A percentile compares a stretch with the other conserved stretches of the same genome.
Conservation (phyloP, 2,797 vertebrate genomes). For the Saxicola maurus region DNA sequence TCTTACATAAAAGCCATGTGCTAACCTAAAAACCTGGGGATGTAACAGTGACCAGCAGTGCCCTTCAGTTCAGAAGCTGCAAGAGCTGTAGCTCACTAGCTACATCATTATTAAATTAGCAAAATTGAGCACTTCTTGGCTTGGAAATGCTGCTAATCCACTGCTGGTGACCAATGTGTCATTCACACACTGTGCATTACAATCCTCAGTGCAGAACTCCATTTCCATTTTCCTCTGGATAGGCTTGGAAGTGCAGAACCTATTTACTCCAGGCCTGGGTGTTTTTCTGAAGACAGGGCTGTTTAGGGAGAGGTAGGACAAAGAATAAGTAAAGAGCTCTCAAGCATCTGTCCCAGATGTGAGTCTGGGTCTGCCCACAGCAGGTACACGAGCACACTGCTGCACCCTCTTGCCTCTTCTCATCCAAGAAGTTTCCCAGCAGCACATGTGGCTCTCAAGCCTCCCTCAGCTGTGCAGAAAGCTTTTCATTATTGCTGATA, state of each 20-base stretch:
- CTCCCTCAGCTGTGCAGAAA: background rate
- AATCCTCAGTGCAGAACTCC: background rate
- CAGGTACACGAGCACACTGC: background rate
- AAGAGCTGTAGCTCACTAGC: background rate
- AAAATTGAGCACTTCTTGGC: background rate
- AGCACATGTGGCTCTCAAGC: accelerated
- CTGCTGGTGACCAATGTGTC: background rate
- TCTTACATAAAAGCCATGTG: background rate
- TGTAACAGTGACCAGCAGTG: background rate
- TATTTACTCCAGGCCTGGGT: background rate
- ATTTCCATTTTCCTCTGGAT: background rate
- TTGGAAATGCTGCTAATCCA: background rate
- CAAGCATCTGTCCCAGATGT: background rate
- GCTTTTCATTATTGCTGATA: background rate
- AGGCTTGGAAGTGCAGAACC: background rate
- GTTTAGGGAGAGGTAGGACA: background rate
- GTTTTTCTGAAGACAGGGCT: background rate
- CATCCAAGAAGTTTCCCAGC: background rate
- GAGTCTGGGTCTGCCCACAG: background rate
- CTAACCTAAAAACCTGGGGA: background rate
- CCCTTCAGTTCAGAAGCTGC: background rate
- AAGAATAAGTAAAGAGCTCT: background rate
- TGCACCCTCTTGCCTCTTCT: background rate
- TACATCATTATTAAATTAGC: background rate
- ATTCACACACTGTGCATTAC: accelerated